These are phyloP conservation scores for Furcula furcula DNA, from an alignment of 2,888 invertebrate species.

Conservation along the genomic window DNA sequence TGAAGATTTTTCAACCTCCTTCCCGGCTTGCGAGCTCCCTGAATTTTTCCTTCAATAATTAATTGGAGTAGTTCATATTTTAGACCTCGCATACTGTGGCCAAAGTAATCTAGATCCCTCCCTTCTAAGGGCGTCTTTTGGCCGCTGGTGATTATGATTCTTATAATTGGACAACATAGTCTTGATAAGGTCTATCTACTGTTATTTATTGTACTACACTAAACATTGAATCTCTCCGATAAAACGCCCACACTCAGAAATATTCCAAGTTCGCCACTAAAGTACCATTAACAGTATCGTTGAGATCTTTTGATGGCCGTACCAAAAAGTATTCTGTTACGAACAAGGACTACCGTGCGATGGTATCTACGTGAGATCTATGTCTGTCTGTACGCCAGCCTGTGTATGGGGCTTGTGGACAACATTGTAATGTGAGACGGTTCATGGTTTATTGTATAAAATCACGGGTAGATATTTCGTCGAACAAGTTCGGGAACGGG, in stretches of 20 bases:
- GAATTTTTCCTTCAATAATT: too few relatives aligned
- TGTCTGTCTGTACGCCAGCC: slow-evolving; percentile 21
- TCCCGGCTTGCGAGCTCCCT: too few relatives aligned
- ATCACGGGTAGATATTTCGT: slow-evolving; percentile 2
- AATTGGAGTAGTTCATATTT: too few relatives aligned
- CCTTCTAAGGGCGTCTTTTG: too few relatives aligned
- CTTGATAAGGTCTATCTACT: too few relatives aligned
- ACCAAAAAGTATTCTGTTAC: slow-evolving; percentile 42
- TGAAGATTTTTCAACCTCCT: too few relatives aligned
- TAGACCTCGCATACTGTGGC: too few relatives aligned
- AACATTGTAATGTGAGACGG: slow-evolving; percentile 60
- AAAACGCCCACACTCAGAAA: neutral
- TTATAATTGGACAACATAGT: too few relatives aligned
- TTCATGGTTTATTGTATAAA: slow-evolving; percentile 35
- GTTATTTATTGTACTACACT: too few relatives aligned
- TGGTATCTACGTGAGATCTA: slow-evolving; percentile 45
- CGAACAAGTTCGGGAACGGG: slow-evolving; percentile 5
- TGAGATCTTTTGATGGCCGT: slow-evolving; percentile 1
- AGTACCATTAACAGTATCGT: slow-evolving; percentile 19
- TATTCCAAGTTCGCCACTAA: slow-evolving; percentile 11
- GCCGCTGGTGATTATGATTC: too few relatives aligned
- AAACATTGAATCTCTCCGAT: too few relatives aligned
- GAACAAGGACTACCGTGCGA: slow-evolving; percentile 50
- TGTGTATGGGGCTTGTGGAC: slow-evolving; percentile 55
- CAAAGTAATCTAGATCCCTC: too few relatives aligned